Evolutionary conservation across 2,888 invertebrate genomes (phyloP).

Genomic region (Scaptomyza tumidula): DNA sequence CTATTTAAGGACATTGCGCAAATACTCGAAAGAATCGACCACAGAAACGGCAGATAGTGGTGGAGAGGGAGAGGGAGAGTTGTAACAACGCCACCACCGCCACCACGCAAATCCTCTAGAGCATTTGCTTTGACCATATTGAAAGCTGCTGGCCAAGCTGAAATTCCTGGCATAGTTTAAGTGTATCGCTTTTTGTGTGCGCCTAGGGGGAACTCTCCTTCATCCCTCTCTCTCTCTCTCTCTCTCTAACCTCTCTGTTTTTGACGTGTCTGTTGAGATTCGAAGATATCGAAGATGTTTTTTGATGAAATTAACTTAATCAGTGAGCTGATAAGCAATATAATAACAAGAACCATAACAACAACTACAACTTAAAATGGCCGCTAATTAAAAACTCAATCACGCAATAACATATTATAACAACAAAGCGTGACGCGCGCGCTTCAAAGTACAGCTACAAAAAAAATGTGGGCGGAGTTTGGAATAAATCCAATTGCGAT

Average conservation of each 20-base stretch:
- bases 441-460: slow-evolving; percentile 9
- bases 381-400: slow-evolving; percentile 66
- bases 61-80: not conserved
- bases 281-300: slow-evolving; percentile 6
- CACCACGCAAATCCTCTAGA: slow-evolving; percentile 81
- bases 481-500: slow-evolving; percentile 26
- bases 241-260: not conserved
- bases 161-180: slow-evolving; percentile 78
- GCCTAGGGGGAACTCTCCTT: slow-evolving; percentile 38
- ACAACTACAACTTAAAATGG: slow-evolving; percentile 27
- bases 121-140: slow-evolving; percentile 77
- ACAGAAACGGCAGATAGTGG: slow-evolving; percentile 12
- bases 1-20: slow-evolving; percentile 80
- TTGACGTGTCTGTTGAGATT: slow-evolving; percentile 2
- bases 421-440: slow-evolving; percentile 10
- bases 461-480: slow-evolving; percentile 47
- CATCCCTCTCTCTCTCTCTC: not conserved
- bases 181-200: slow-evolving; percentile 74
- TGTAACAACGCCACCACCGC: slow-evolving; percentile 35
- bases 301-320: slow-evolving; percentile 72
- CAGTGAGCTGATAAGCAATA: slow-evolving; percentile 72
- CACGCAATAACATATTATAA: slow-evolving; percentile 44
- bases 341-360: not conserved
- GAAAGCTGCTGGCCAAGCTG: slow-evolving; percentile 60
- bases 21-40: slow-evolving; percentile 47